Percentiles rank a stretch among this genome's conserved stretches.
These are phyloP conservation scores for Capromys pilorides DNA, from an alignment of 2,797 vertebrate species.

Conservation along the genomic window DNA sequence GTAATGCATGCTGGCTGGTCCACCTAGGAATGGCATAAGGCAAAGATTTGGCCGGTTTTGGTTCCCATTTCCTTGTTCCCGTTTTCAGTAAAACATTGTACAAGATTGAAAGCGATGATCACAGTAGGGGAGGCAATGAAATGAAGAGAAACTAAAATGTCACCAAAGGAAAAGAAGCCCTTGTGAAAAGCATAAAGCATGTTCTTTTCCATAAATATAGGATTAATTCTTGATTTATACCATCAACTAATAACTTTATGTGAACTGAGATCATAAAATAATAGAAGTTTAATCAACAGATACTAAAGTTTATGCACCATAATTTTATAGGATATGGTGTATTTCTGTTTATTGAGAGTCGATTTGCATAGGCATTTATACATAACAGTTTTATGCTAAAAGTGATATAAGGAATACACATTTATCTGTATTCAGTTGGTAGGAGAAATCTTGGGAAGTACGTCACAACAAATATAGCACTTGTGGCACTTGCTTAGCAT, in stretches of 20 bases:
- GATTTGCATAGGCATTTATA: not conserved
- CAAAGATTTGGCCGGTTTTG: not conserved
- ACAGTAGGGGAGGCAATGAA: not conserved
- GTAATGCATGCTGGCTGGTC: not conserved
- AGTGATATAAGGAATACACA: not conserved
- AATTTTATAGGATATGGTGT: not conserved
- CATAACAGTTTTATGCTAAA: not conserved
- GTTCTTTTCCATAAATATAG: not conserved
- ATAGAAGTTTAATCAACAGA: not conserved
- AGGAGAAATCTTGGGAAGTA: not conserved
- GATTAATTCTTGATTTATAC: not conserved
- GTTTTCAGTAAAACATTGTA: not conserved
- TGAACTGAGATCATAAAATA: not conserved
- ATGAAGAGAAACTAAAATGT: not conserved
- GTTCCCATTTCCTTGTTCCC: not conserved
- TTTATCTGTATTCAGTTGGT: slow-evolving; percentile 2
- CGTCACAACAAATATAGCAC: not conserved
- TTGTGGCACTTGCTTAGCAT: not conserved
- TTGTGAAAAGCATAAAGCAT: not conserved
- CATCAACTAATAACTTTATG: not conserved
- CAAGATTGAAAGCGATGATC: not conserved
- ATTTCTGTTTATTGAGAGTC: not conserved
- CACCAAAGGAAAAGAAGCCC: not conserved
- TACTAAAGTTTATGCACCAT: not conserved
- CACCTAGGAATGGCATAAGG: not conserved